Base-by-base conservation (phyloP, 64 coral and sea anemone genomes). In the Orbicella faveolata region DNA sequence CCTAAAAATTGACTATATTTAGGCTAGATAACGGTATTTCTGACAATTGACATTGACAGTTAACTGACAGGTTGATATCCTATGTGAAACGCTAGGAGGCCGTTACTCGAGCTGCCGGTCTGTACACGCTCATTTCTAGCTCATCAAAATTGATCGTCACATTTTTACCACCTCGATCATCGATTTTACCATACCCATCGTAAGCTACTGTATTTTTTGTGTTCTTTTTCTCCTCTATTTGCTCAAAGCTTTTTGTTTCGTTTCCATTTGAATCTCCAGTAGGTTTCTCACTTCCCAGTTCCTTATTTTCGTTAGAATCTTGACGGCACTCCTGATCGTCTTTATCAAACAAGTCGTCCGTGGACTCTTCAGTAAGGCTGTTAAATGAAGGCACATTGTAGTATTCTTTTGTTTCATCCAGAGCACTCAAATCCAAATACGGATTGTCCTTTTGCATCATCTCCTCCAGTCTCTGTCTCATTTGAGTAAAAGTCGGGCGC, bases 381-480 rank as follows among this genome's bases (percentile, higher is more conserved):
- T 81, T 44, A 51, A 84, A 75, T 10, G 79, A 84, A 62, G 80
- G 89, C 16, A 77, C 69, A 17, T 70, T 86, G 41, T 88, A 95
- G 4, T 86, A 91, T 18, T 36, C 63, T 2, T 30, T 36, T 36
- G 39, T 52, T 34, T 80, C 76, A 44, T 87, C 72, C 70, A 90
- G 37, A 18, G 64, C 86, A 74, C 36, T 87, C 3, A 91, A 39
- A 37, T 95, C 93, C 68, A 91, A 37, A 59, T 95, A 95, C 2
- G 93, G 89, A 44, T 87, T 88, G n/a, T 95, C 76, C 41, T 81
- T 59, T 62, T 87, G 78, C 93, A 95, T 95, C 78, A 95, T 95
- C 4, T 25, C 41, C 70, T 95, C 93, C 1, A 95, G 84, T 33
- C 37, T 41, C 12, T 87, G 54, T 26, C 93, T 67, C 16, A 95